These are phyloP conservation scores for Steinernema carpocapsae DNA, from an alignment of 2,888 invertebrate genomes.

Conservation along the genomic window DNA sequence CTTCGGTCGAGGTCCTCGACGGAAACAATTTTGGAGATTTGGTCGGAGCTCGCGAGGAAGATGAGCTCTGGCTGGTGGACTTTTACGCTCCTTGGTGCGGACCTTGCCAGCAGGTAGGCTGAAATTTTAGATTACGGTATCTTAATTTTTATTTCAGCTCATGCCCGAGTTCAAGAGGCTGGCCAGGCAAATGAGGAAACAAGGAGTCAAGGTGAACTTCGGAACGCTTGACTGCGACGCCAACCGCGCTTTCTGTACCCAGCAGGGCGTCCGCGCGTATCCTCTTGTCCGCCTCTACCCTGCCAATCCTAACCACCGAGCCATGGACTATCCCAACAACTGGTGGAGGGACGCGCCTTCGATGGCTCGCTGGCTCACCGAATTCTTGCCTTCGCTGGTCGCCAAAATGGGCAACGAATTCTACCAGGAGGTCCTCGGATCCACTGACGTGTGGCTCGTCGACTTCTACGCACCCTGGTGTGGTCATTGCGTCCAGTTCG, in stretches of 20 bases:
- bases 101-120: constrained; percentile 76
- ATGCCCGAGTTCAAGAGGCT: constrained; percentile 77
- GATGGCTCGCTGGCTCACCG: constrained; percentile 76
- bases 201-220: constrained; percentile 72
- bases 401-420: constrained; percentile 59
- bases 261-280: constrained; percentile 76
- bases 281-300: constrained; percentile 79
- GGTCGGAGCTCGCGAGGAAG: constrained; percentile 73
- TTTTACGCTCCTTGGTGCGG: constrained; percentile 75
- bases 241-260: constrained; percentile 74
- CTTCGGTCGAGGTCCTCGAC: constrained; percentile 75
- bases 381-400: constrained; percentile 74
- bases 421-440: constrained; percentile 71
- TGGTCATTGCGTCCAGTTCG: constrained; percentile 75
- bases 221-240: constrained; percentile 78
- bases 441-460: constrained; percentile 73
- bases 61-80: constrained; percentile 77
- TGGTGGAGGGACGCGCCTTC: constrained; percentile 75
- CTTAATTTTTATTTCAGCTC: constrained; percentile 69
- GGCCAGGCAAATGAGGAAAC: constrained; percentile 69
- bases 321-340: constrained; percentile 71
- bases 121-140: too few relatives aligned
- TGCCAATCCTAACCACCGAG: constrained; percentile 68
- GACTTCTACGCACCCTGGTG: constrained; percentile 73
- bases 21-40: constrained; percentile 73